Base-by-base conservation (phyloP, 2,113 vertebrate genomes). In the Pongo abelii region DNA sequence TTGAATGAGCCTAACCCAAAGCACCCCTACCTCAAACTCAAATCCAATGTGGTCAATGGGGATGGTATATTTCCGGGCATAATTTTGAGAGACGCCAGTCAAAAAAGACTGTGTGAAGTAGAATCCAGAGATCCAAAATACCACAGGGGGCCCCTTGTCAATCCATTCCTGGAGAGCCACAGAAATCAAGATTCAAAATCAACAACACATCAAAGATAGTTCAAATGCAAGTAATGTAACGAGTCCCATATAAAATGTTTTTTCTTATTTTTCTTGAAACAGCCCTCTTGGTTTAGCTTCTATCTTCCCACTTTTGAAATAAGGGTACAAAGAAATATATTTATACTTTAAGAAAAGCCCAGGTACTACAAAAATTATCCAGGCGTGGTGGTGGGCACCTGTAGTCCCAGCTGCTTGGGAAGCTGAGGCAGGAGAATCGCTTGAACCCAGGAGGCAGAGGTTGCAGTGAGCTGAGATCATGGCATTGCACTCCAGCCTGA, bases 91-190 rank as follows among this genome's bases (percentile, higher is more conserved):
- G 93, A 99, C 99, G 16, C 99, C 99, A 0, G 99, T 99, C 95
- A 99, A 98, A 98, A 99, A 99, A 1, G 99, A 99, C 98, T 99
- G 99, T 22, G 99, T 99, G 96, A 99, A 99, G 98, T 99, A 99
- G 98, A 99, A 99, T 75, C 99, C 99, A 1, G 99, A 99, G n/a
- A 99, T 96, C 99, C 99, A 99, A 96, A 99, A 99, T 86, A 99
- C 99, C 27, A 96, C 97, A 12, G 99, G 99, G 0, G 99, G 98
- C 1, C 99, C 99, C 0, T 98, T 97, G 96, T 98, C 97, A 78
- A 99, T 99, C 99, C 99, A 99, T 1, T 99, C 99, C 99, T 99
- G 98, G 92, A 95, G 46, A 94, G 69, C 3, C 67, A 97, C n/a
- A 12, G 90, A 94, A 89, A 97, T 61, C 30, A 95, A 94, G 70